phyloP scores from a whole-genome alignment of 2,888 invertebrate species.

The Cantharis nigra region DNA sequence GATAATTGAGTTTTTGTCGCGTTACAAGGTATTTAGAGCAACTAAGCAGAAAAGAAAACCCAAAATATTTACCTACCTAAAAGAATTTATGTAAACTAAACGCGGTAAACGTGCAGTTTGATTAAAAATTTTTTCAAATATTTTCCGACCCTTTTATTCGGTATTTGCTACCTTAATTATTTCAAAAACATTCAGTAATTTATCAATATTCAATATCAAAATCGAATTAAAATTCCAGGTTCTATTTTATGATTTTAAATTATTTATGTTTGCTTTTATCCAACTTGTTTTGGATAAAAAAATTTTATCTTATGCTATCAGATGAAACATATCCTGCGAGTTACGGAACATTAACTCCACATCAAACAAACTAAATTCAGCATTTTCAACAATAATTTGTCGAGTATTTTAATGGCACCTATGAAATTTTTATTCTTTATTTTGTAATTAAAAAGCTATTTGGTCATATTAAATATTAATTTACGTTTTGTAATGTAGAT shows the following conservation, averaged over 20 bases:
- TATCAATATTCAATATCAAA: background rate
- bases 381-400: background rate
- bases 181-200: background rate
- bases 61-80: background rate
- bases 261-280: background rate
- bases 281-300: background rate
- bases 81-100: background rate
- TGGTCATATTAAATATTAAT: background rate
- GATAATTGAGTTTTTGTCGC: background rate
- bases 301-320: background rate
- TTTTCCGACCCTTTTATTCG: background rate
- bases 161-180: background rate
- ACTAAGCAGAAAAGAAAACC: background rate
- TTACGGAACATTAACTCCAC: background rate
- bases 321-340: background rate
- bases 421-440: background rate
- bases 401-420: background rate
- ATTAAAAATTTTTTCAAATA: background rate
- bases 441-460: background rate
- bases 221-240: background rate
- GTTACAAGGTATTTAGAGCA: background rate
- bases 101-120: background rate
- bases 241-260: background rate
- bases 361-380: background rate
- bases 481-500: background rate